A percentile compares a stretch with the other conserved stretches of the same genome.
phyloP scores from a whole-genome alignment of 2,113 vertebrate genomes.

The Centrocercus urophasianus region DNA sequence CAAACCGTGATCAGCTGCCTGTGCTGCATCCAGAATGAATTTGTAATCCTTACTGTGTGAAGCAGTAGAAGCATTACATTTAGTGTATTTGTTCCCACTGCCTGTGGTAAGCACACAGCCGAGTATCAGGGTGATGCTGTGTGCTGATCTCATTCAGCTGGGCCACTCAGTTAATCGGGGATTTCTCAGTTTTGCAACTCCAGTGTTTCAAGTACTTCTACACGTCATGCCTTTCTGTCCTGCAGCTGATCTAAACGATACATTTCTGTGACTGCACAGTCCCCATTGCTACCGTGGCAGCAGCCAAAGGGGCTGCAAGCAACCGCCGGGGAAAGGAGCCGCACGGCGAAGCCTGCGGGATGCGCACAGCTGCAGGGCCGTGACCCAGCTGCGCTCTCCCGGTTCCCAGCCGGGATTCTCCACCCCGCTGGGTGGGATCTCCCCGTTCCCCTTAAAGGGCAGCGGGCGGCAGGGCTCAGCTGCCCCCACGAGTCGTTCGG shows the following conservation, averaged over 20 bases:
- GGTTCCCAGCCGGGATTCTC: conserved; percentile 59
- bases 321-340: neutral
- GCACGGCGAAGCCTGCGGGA: neutral
- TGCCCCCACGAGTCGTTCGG: neutral
- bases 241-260: accelerated
- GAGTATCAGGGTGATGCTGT: neutral
- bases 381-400: conserved; percentile 19
- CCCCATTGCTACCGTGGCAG: accelerated
- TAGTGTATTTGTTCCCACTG: accelerated
- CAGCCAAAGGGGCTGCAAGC: neutral
- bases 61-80: neutral
- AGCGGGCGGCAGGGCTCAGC: neutral
- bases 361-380: neutral
- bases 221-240: accelerated
- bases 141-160: neutral
- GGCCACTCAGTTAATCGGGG: neutral
- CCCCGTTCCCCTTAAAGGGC: conserved; percentile 24
- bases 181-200: neutral
- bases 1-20: accelerated
- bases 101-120: neutral
- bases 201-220: neutral
- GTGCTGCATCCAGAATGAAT: neutral
- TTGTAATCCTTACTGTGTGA: too few relatives aligned
- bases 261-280: neutral
- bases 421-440: conserved; percentile 72